Evolutionary conservation across 2,888 invertebrate genomes (phyloP).

Genomic region (Pharmacophagus antenor): DNA sequence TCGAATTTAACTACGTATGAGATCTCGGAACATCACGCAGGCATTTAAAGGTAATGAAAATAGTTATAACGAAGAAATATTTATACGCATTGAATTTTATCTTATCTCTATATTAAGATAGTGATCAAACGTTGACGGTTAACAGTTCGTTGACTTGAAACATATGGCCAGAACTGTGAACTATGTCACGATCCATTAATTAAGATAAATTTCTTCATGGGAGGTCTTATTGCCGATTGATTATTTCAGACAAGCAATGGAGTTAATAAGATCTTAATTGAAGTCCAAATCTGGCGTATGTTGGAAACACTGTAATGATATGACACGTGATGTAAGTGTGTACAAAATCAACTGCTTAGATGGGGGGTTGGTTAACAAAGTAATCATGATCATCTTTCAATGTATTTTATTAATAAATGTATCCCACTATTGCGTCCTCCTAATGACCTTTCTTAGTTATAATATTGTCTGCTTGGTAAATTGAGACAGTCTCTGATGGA

Average conservation of each 20-base stretch:
- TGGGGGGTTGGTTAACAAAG: too few species aligned
- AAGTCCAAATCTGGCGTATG: not conserved
- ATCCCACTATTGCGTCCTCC: too few species aligned
- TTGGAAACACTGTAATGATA: not conserved
- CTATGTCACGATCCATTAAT: too few species aligned
- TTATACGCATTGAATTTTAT: not conserved
- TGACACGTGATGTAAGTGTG: not conserved
- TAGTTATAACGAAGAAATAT: not conserved
- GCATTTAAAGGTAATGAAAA: not conserved
- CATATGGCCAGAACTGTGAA: not conserved
- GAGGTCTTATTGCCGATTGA: not conserved
- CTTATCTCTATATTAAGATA: not conserved
- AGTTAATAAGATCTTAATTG: not conserved
- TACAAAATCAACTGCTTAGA: not conserved
- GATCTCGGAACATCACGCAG: too few species aligned
- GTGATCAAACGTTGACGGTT: not conserved
- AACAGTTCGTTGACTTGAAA: not conserved
- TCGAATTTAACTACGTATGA: too few species aligned
- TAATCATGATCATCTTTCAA: too few species aligned
- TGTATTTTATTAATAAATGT: too few species aligned
- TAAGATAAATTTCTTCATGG: not conserved
- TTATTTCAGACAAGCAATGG: not conserved
- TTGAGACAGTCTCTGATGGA: too few species aligned
- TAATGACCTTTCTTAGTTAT: too few species aligned
- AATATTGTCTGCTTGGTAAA: too few species aligned